Conservation (phyloP, 2,888 invertebrate species). For the Dascillus cervinus region DNA sequence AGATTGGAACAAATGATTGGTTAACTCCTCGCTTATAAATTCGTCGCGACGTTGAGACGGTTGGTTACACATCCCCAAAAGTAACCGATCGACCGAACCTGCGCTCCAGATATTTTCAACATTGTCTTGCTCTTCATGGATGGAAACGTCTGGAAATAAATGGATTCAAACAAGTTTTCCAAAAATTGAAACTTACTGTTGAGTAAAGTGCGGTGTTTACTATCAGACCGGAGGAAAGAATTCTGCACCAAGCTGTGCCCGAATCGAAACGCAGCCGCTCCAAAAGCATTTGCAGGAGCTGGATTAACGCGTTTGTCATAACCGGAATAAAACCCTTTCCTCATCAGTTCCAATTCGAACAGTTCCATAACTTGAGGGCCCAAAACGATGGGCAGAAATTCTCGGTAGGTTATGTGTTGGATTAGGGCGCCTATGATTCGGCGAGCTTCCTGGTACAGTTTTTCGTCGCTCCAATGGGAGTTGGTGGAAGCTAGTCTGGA, state of each 20-base stretch:
- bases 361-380: slow-evolving; percentile 66
- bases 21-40: slow-evolving; percentile 71
- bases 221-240: slow-evolving; percentile 66
- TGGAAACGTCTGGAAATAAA: slow-evolving; percentile 58
- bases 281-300: slow-evolving; percentile 69
- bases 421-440: slow-evolving; percentile 73
- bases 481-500: slow-evolving; percentile 64
- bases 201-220: slow-evolving; percentile 57
- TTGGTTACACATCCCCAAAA: slow-evolving; percentile 71
- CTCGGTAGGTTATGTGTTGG: slow-evolving; percentile 78
- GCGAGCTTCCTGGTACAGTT: slow-evolving; percentile 75
- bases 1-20: slow-evolving; percentile 77
- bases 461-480: slow-evolving; percentile 83
- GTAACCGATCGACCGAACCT: slow-evolving; percentile 71
- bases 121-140: slow-evolving; percentile 70
- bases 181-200: slow-evolving; percentile 55
- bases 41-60: slow-evolving; percentile 73
- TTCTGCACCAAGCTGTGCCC: slow-evolving; percentile 81
- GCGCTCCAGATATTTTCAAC: slow-evolving; percentile 64
- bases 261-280: slow-evolving; percentile 77
- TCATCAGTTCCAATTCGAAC: slow-evolving; percentile 63
- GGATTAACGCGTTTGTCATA: slow-evolving; percentile 66
- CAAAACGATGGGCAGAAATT: slow-evolving; percentile 73
- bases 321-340: slow-evolving; percentile 61
- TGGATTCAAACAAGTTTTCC: background rate